phyloP scores from a whole-genome alignment of 2,888 invertebrate genomes.

The Bhutanitis thaidina region DNA sequence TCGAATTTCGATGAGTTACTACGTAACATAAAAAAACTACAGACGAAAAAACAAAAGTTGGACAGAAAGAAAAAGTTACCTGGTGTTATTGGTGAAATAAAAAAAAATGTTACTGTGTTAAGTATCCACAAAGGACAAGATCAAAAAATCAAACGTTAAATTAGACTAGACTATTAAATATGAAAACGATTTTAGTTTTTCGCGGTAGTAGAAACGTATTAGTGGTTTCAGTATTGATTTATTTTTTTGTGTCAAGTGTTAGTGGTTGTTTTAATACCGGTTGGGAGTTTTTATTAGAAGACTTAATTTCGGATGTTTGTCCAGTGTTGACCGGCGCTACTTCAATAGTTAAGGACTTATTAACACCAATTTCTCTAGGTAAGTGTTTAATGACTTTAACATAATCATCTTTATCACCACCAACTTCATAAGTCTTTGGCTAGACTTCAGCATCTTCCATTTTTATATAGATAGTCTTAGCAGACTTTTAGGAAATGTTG shows the following conservation, averaged over 20 bases:
- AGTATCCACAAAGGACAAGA: neutral
- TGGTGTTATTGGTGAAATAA: neutral
- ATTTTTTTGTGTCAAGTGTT: conserved; percentile 36
- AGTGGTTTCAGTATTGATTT: conserved; percentile 32
- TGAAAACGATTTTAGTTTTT: conserved; percentile 19
- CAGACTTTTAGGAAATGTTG: no score
- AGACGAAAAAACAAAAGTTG: conserved; percentile 3
- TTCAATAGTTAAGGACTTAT: conserved; percentile 45
- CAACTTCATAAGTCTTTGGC: no score
- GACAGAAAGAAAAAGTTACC: conserved; percentile 2
- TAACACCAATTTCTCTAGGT: conserved; percentile 34
- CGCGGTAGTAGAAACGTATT: conserved; percentile 34
- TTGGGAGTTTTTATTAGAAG: conserved; percentile 56
- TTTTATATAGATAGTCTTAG: no score
- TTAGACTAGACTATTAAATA: neutral
- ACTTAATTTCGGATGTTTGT: conserved; percentile 48
- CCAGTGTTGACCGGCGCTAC: conserved; percentile 52
- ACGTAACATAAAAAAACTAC: conserved; percentile 5
- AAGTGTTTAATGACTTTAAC: conserved; percentile 1
- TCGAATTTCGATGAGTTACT: conserved; percentile 17
- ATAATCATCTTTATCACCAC: no score
- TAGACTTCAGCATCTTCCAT: no score
- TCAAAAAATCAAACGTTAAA: no score
- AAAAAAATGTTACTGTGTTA: conserved; percentile 22
- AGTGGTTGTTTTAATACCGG: conserved; percentile 49